Evolutionary conservation across 1,140 invertebrate species (phyloP), one percentile per base, ranked within the genome.

Genomic region (Ooceraea biroi): DNA sequence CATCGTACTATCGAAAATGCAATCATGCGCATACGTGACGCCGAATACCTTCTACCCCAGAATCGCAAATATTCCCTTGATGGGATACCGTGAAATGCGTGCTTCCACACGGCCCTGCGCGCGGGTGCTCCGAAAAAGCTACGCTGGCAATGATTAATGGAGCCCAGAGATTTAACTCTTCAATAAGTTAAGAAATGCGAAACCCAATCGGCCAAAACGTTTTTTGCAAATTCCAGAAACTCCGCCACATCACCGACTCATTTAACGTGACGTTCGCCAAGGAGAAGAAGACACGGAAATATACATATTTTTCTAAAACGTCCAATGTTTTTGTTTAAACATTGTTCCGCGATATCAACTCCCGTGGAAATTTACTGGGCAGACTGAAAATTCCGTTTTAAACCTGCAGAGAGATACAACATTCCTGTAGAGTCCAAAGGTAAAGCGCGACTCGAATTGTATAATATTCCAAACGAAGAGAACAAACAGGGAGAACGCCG

Each of bases 1-100:
- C 68, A 71, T 73, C 50, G 83, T 50, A 36, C 63, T 48, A 11
- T 46, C 84, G 65, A 83, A n/a, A 36, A 72, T 63, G 85, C 85
- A 86, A 87, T 87, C 85, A 86, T 82, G 71, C 72, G 71, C 78
- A 86, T 74, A 86, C 85, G 71, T 65, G 44, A 66, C 72, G 44
- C 73, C 71, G 85, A 72, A 87, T 86, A 30, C 85, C 84, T 74
- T 86, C 84, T 46, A 86, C 12, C 69, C 65, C 30, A 71, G 85
- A 86, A 86, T 87, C 85, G 85, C 65, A 76, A 77, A 86, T 74
- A 87, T 87, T 52, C 71, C 76, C 48, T 22, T 69, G n/a, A 11
- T 68, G 77, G 84, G 69, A 76, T 44, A 74, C 85, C 85, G 78
- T 61, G 52, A 85, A 82, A 86, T 83, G 77, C 69, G 66, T 50